Percentiles rank a stretch among this genome's conserved stretches.
These are phyloP conservation scores for Drosophila putrida DNA, from an alignment of 2,888 invertebrate species.

Conservation along the genomic window DNA sequence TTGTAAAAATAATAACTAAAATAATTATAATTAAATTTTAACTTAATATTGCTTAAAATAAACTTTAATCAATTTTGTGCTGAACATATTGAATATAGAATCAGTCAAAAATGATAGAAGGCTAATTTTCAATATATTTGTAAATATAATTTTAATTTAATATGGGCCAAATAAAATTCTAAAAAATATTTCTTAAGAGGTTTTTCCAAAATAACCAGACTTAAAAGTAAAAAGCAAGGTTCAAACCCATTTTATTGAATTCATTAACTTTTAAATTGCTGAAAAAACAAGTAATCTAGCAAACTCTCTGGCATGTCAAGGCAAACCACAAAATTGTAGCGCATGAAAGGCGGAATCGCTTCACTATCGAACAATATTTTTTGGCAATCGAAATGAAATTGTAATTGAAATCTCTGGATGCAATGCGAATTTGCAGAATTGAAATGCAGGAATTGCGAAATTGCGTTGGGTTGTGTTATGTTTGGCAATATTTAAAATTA, in stretches of 20 bases:
- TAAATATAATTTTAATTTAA: too few relatives aligned
- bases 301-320: not conserved
- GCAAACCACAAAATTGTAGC: slow-evolving; percentile 8
- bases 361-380: slow-evolving; percentile 26
- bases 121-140: too few relatives aligned
- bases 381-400: slow-evolving; percentile 62
- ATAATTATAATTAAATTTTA: too few relatives aligned
- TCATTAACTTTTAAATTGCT: not conserved
- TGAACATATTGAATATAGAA: not conserved
- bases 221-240: too few relatives aligned
- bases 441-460: slow-evolving; percentile 33
- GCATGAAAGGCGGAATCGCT: not conserved
- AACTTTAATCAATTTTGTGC: too few relatives aligned
- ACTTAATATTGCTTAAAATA: too few relatives aligned
- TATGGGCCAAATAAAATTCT: too few relatives aligned
- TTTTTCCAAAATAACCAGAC: too few relatives aligned
- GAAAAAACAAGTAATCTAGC: not conserved
- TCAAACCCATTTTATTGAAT: too few relatives aligned
- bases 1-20: too few relatives aligned
- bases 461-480: slow-evolving; percentile 42
- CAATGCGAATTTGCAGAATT: slow-evolving; percentile 52
- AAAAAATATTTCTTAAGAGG: too few relatives aligned
- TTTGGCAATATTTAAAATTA: slow-evolving; percentile 78
- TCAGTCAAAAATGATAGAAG: too few relatives aligned
- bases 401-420: slow-evolving; percentile 75